These are phyloP conservation scores for Cephalopterus ornatus DNA, from an alignment of 2,113 vertebrate genomes.

Conservation along the genomic window DNA sequence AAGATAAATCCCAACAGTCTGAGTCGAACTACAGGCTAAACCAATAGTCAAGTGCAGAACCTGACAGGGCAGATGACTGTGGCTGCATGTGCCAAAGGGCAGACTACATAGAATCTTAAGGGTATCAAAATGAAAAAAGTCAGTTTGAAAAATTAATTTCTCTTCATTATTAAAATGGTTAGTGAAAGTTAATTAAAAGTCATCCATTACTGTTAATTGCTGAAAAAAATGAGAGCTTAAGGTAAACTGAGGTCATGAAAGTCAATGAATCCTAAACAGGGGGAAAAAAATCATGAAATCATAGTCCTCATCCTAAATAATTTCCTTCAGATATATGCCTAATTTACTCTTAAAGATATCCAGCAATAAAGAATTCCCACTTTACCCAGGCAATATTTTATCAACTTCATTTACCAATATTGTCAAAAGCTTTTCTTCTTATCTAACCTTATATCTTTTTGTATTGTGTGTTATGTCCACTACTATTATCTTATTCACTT, in stretches of 20 bases:
- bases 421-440: background rate
- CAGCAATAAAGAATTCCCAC: background rate
- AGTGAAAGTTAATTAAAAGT: background rate
- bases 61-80: background rate
- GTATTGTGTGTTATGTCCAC: background rate
- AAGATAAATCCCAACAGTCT: background rate
- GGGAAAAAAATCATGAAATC: background rate
- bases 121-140: background rate
- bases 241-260: background rate
- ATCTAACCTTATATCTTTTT: background rate
- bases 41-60: background rate
- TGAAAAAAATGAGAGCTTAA: background rate
- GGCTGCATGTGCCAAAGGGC: background rate
- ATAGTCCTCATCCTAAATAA: background rate
- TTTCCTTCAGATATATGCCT: background rate
- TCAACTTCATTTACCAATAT: background rate
- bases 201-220: background rate
- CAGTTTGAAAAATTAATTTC: background rate
- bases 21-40: background rate
- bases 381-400: background rate
- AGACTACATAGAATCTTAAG: background rate
- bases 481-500: background rate
- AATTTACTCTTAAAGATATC: background rate
- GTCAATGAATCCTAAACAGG: background rate
- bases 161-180: background rate